Evolutionary conservation across 1,140 invertebrate species (phyloP).

Genomic region (Caenorhabditis tropicalis): DNA sequence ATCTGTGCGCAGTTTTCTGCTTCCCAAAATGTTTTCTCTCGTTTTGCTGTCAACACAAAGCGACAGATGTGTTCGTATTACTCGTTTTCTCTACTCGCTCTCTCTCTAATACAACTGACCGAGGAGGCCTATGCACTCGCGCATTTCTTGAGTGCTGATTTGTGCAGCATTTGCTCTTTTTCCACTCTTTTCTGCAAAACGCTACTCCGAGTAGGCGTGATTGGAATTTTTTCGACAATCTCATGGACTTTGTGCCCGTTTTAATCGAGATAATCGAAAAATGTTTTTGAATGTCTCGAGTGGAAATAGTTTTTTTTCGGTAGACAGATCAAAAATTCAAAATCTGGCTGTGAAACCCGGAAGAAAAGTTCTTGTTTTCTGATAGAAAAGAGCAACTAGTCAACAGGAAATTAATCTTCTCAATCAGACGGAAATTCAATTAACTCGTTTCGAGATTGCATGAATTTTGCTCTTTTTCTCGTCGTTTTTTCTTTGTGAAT

Average conservation of each 20-base stretch:
- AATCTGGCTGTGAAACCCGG: no score
- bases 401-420: background rate
- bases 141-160: background rate
- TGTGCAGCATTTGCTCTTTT: background rate
- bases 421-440: no score
- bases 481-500: no score
- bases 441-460: background rate
- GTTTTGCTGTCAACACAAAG: background rate
- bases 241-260: background rate
- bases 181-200: background rate
- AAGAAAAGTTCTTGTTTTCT: no score
- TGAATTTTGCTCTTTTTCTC: no score
- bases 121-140: constrained; percentile 24
- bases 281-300: background rate
- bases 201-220: background rate
- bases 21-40: background rate
- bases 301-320: no score
- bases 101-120: background rate
- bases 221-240: background rate
- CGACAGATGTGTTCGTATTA: background rate
- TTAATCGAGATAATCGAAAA: background rate
- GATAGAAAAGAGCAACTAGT: no score
- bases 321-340: no score
- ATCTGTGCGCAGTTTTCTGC: background rate
- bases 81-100: background rate